Conservation (phyloP, 2,113 vertebrate species). For the Anolis carolinensis region DNA sequence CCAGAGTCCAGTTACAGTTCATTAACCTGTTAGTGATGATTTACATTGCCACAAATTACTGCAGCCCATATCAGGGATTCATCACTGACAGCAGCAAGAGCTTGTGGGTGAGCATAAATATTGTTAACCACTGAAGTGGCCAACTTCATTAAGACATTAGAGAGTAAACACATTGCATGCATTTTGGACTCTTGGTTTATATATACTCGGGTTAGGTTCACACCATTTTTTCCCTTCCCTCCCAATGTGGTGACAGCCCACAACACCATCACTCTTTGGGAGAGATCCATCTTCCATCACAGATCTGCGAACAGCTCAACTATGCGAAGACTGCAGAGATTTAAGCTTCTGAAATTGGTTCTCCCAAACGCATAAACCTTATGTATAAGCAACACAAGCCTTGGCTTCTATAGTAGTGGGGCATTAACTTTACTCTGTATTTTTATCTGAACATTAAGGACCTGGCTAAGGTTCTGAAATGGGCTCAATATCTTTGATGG, state of each 20-base stretch:
- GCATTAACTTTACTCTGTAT: no score
- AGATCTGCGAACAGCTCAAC: not conserved
- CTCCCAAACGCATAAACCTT: not conserved
- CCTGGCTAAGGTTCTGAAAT: no score
- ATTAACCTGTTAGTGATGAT: constrained; percentile 40
- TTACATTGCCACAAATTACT: constrained; percentile 38
- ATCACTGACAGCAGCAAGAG: constrained; percentile 7
- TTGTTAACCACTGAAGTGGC: not conserved
- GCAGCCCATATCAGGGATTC: constrained; percentile 20
- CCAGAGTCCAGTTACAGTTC: constrained; percentile 17
- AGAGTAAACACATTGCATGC: not conserved
- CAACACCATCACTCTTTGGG: not conserved
- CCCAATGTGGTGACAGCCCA: not conserved
- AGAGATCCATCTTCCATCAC: not conserved
- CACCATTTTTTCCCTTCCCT: not conserved
- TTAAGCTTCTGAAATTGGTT: not conserved
- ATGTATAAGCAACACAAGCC: no score
- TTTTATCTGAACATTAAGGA: no score
- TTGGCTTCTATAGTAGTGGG: no score
- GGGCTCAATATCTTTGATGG: no score
- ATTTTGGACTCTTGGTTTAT: not conserved
- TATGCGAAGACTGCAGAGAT: not conserved
- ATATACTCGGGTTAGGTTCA: not conserved
- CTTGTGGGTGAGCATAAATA: constrained; percentile 24
- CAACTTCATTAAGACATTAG: not conserved